Conservation (phyloP, 1,140 invertebrate species). For the Cataglyphis hispanica region DNA sequence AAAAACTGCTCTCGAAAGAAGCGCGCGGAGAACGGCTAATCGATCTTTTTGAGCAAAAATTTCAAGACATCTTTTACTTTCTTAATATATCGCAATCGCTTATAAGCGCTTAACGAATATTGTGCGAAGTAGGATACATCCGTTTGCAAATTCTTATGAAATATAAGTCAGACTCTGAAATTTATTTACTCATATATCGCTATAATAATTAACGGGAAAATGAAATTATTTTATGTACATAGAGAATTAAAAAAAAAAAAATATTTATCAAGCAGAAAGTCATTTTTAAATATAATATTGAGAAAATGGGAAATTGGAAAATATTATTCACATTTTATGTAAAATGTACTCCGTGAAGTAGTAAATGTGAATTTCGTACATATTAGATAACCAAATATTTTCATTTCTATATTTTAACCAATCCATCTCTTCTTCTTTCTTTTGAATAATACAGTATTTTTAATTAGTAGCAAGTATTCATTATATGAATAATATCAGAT, state of each 20-base stretch:
- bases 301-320: not conserved
- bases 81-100: not conserved
- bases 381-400: constrained; percentile 7
- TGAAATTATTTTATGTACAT: not conserved
- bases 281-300: not conserved
- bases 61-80: not conserved
- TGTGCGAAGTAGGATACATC: not conserved
- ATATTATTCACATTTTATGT: not conserved
- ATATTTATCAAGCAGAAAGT: not conserved
- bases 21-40: not conserved
- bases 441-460: not conserved
- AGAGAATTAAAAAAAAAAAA: not conserved
- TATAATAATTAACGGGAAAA: not conserved
- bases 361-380: not conserved
- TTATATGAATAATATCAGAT: constrained; percentile 6
- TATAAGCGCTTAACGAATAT: not conserved
- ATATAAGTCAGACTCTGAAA: not conserved
- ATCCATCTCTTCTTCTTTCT: not conserved
- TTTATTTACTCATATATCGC: not conserved
- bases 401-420: constrained; percentile 1
- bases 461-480: not conserved
- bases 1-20: constrained; percentile 34
- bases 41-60: not conserved
- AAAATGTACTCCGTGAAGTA: not conserved
- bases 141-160: not conserved